Conservation (phyloP, 2,888 invertebrate genomes). For the Pollenia labialis region DNA sequence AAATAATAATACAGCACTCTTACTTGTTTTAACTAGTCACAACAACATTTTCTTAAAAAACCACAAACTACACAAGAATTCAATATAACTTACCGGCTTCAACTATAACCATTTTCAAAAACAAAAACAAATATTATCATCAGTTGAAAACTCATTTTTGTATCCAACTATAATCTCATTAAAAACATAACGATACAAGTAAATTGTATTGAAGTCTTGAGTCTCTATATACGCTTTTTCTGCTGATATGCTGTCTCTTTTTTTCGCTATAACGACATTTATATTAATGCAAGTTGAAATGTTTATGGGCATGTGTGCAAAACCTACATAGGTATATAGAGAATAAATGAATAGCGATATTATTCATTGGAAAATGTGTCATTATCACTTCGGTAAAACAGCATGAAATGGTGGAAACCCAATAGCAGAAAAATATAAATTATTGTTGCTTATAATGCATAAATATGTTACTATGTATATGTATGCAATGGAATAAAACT, state of each 20-base stretch:
- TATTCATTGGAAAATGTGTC: slow-evolving; percentile 67
- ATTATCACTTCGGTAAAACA: slow-evolving; percentile 64
- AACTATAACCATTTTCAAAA: slow-evolving; percentile 44
- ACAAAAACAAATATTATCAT: slow-evolving; percentile 15
- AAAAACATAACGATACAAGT: background rate
- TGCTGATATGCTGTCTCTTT: background rate
- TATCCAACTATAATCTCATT: slow-evolving; percentile 44
- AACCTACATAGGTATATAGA: slow-evolving; percentile 35
- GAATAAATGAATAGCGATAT: slow-evolving; percentile 44
- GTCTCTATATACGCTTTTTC: background rate
- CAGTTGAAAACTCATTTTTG: slow-evolving; percentile 32
- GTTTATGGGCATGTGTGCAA: background rate
- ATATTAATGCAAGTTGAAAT: background rate
- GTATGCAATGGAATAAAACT: no score
- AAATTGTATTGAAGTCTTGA: background rate
- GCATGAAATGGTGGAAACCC: slow-evolving; percentile 62
- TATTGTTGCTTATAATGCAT: slow-evolving; percentile 52
- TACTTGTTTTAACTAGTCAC: background rate
- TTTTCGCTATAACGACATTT: slow-evolving; percentile 1
- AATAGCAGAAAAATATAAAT: slow-evolving; percentile 53
- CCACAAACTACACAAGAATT: background rate
- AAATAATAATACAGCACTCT: no score
- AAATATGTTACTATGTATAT: background rate
- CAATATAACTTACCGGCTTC: slow-evolving; percentile 35
- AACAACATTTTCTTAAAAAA: background rate